Evolutionary conservation across 2,797 vertebrate genomes (phyloP), one percentile per base, ranked within the genome.

Genomic region (Hephaestus fuliginosus): DNA sequence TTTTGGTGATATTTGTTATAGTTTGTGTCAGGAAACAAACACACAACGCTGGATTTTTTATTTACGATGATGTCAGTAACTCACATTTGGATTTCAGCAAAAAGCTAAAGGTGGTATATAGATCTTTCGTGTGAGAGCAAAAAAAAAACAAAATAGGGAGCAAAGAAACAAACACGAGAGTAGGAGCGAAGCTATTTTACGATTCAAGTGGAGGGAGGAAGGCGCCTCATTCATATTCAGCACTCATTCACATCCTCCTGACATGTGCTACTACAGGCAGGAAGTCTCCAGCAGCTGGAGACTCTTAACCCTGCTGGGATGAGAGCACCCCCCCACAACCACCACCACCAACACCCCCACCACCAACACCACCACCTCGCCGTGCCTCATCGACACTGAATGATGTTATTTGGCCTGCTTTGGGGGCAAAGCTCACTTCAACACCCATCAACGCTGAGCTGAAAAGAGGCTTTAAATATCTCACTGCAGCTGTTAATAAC

Each of bases 401-500:
- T 83, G 61, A 76, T 83, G 81, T 64, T 76, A 75, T 79, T 71
- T 76, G 82, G 82, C 84, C 49, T 74, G 82, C 70, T 73, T 86
- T 84, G 85, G 20, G 72, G 82, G 70, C 74, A 83, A 60, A 86
- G 86, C 87, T 87, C 76, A 65, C 85, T 81, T 83, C 67, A 78
- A 51, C 84, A 57, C 15, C 86, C 78, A 46, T 80, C 82, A 58
- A 39, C 49, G 39, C 84, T 77, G 65, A 88, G 83, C 87, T 88
- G 77, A 88, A 87, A 92, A 91, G 82, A 86, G 81, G 85, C 85
- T 90, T 91, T 90, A 86, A 90, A 90, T 82, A 80, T 85, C 88
- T 78, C 57, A 3, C 67, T 83, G 78, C 86, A 90, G 86, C 85
- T 85, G 84, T 86, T 83, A 78, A 79, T 82, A 80, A 91, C 84